A percentile compares a stretch with the other conserved stretches of the same genome.
These are phyloP conservation scores for Siphonodentalium dalli DNA, from an alignment of 2,888 invertebrate genomes.

Conservation along the genomic window DNA sequence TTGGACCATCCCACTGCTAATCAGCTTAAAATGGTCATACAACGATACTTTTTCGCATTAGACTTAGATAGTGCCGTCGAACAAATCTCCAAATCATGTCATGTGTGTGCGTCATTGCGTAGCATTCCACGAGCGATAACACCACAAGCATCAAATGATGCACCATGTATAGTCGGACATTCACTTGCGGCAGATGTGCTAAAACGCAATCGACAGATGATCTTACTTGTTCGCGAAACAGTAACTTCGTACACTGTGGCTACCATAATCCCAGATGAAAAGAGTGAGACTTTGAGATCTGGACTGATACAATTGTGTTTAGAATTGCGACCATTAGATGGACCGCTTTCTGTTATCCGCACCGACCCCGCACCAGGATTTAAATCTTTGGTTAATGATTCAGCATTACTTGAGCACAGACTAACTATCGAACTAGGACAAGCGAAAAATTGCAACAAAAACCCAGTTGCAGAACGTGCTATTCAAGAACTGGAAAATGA, in stretches of 20 bases:
- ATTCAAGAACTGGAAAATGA: conserved; percentile 37
- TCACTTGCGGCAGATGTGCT: conserved; percentile 31
- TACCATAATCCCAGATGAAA: conserved; percentile 20
- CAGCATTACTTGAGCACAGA: conserved; percentile 11
- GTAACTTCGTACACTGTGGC: conserved; percentile 30
- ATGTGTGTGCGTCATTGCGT: not conserved
- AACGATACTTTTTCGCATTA: conserved; percentile 31
- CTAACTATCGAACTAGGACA: conserved; percentile 31
- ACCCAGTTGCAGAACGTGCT: conserved; percentile 38
- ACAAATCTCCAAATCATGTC: not conserved
- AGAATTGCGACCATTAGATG: conserved; percentile 26
- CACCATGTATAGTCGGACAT: conserved; percentile 16
- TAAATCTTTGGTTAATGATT: conserved; percentile 20
- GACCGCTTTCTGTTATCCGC: conserved; percentile 30
- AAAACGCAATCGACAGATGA: conserved; percentile 23
- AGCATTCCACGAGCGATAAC: not conserved
- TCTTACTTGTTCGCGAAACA: conserved; percentile 26
- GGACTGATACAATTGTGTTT: conserved; percentile 20
- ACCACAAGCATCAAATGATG: conserved; percentile 21
- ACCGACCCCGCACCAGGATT: conserved; percentile 35
- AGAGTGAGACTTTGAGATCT: conserved; percentile 17
- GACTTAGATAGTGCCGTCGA: conserved; percentile 30
- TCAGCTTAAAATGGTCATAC: conserved; percentile 19
- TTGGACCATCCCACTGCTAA: too few species aligned
- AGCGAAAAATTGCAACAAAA: conserved; percentile 38